phyloP scores from a whole-genome alignment of 2,113 vertebrate species.

The Mesocricetus auratus region DNA sequence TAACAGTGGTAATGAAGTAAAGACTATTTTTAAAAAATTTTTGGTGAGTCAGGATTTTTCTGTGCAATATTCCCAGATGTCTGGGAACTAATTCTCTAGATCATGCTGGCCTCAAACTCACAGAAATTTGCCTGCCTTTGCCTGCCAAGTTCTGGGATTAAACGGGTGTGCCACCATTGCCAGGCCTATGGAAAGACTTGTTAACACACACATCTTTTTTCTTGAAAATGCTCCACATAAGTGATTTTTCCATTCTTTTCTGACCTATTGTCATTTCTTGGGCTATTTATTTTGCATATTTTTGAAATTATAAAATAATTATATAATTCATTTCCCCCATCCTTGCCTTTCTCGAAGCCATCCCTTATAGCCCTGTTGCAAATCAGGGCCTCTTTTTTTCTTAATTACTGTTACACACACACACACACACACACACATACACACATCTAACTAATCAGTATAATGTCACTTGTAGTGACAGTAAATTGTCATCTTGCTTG shows the following conservation, averaged over 20 bases:
- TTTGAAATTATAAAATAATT: not conserved
- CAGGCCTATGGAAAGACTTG: not conserved
- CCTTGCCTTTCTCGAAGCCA: not conserved
- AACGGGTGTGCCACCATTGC: too few relatives aligned
- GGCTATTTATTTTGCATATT: not conserved
- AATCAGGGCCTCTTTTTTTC: not conserved
- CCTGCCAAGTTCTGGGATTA: too few relatives aligned
- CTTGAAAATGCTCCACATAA: not conserved
- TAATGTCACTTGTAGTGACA: not conserved
- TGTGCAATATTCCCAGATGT: too few relatives aligned
- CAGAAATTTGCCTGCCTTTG: too few relatives aligned
- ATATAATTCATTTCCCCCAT: not conserved
- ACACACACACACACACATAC: not conserved
- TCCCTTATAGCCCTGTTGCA: not conserved
- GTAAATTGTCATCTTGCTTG: too few relatives aligned
- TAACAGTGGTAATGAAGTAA: not conserved
- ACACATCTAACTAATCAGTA: not conserved
- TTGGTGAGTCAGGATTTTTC: too few relatives aligned
- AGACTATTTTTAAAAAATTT: not conserved
- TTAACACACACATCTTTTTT: not conserved
- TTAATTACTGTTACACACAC: not conserved
- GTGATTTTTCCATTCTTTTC: not conserved
- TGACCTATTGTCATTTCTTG: not conserved
- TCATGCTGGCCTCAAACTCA: too few relatives aligned
- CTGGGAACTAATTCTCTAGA: too few relatives aligned